Evolutionary conservation across 2,888 invertebrate species (phyloP), one percentile per base, ranked within the genome.

Genomic region (Drosophila niveifrons): DNA sequence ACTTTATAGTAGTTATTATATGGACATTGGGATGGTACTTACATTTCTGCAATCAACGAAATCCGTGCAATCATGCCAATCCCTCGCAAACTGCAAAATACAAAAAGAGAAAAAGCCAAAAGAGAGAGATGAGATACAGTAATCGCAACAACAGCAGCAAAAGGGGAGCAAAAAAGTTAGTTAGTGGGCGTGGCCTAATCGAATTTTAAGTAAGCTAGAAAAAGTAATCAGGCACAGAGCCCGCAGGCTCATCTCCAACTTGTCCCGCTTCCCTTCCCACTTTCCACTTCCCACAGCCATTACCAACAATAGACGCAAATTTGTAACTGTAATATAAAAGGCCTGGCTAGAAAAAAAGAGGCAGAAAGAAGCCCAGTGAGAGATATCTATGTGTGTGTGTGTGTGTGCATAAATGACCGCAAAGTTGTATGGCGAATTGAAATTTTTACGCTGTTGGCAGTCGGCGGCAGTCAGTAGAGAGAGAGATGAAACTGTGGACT

Each of bases 11-110:
- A 44, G 63, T 75, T 66, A 75, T 75, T 72, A 72, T 41, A 53
- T 28, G 18, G 61, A 44, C 56, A 51, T 52, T 53, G 51, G 15
- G 6, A 13, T 28, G 28, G 71, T 86, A 92, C 92, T 92, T 90
- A 92, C 92, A 80, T 89, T 91, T 89, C 90, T 92, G 78, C 92
- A 92, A 80, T 92, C 92, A 72, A 89, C 91, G 72, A 91, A 92
- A 78, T 91, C 91, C 92, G 91, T 92, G 76, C 92, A 92, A 72
- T 91, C 90, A 87, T 92, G 92, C 92, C 92, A 92, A 88, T 92
- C 91, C 82, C 90, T 90, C 58, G 91, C 90, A 72, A 91, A 92
- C 92, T 92, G 91, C 13, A 91, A 90, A 64, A 72, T 68, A 66
- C 56, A 52, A n/a, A 58, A 34, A 58, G 39, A 11, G 34, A 34